Evolutionary conservation across 2,797 vertebrate genomes (phyloP).

Genomic region (Pseudotriccus pelzelni): DNA sequence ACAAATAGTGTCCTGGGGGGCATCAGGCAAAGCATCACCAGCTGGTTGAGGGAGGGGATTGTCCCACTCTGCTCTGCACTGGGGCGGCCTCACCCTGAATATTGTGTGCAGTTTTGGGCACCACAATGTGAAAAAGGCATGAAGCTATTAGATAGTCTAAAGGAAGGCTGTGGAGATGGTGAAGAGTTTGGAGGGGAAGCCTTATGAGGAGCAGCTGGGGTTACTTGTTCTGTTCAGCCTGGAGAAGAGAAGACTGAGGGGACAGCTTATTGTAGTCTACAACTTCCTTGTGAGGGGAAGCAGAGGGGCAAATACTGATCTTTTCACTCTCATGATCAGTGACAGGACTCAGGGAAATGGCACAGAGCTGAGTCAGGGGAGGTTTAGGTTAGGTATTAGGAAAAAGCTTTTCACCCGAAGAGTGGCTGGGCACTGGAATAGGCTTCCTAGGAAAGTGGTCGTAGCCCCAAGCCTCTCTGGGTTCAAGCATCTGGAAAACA

Average conservation of each 20-base stretch:
- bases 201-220: neutral
- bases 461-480: neutral
- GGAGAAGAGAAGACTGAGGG: neutral
- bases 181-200: neutral
- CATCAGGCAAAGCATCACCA: neutral
- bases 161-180: neutral
- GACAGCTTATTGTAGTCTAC: neutral
- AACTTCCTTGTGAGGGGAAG: neutral
- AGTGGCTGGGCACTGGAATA: neutral
- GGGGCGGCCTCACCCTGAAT: neutral
- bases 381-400: neutral
- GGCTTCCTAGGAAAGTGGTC: neutral
- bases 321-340: neutral
- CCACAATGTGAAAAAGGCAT: neutral
- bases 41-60: neutral
- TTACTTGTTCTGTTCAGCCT: neutral
- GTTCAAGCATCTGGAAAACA: neutral
- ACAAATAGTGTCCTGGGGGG: neutral
- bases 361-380: neutral
- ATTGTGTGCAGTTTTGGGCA: neutral
- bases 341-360: neutral
- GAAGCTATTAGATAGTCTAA: neutral
- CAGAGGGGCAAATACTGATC: neutral
- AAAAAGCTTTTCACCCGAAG: neutral
- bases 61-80: neutral